phyloP scores from a whole-genome alignment of 2,888 invertebrate genomes.

The Rapana venosa region DNA sequence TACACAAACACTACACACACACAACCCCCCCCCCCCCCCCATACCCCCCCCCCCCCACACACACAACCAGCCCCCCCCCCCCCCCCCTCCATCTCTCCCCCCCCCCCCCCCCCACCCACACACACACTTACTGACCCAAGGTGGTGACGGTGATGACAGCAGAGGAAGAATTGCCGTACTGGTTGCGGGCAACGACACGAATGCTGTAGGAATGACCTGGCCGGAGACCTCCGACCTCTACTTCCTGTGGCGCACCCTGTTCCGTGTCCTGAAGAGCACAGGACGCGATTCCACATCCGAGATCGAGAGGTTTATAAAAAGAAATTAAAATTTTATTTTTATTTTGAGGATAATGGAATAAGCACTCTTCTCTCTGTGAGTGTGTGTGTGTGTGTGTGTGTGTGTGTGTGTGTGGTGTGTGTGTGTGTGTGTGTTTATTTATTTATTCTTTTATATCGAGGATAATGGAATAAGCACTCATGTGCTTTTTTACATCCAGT shows the following conservation, averaged over 20 bases:
- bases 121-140: background rate
- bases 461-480: no score
- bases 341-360: no score
- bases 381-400: no score
- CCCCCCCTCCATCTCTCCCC: no score
- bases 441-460: no score
- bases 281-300: no score
- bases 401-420: no score
- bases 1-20: background rate
- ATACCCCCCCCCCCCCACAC: background rate
- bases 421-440: no score
- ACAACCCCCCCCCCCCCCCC: background rate
- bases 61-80: background rate
- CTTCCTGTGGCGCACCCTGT: background rate
- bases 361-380: no score
- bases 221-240: background rate
- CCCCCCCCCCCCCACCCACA: background rate
- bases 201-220: conserved; percentile 32
- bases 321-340: no score
- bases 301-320: no score
- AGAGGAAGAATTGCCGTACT: conserved; percentile 12
- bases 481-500: no score
- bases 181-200: conserved; percentile 32
- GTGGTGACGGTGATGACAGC: background rate
- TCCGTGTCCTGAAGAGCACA: background rate